A percentile compares a stretch with the other conserved stretches of the same genome.
These are phyloP conservation scores for Eupithecia subumbrata DNA, from an alignment of 2,888 invertebrate species.

Conservation along the genomic window DNA sequence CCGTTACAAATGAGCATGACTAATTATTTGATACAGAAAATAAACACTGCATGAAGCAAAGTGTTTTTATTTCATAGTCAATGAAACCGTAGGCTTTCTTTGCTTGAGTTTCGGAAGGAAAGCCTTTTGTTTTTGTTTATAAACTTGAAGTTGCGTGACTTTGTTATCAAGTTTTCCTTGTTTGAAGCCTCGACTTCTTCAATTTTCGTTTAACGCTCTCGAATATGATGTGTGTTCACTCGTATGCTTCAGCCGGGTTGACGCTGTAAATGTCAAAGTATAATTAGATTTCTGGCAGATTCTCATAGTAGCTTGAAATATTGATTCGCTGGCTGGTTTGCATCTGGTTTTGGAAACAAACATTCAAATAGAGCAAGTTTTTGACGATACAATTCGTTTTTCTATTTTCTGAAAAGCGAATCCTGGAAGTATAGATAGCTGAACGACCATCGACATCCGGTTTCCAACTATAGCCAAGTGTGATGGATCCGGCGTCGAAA, in stretches of 20 bases:
- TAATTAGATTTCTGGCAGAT: slow-evolving; percentile 20
- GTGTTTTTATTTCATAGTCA: not conserved
- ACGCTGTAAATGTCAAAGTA: slow-evolving; percentile 22
- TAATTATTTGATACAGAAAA: not conserved
- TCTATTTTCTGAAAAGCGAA: not conserved
- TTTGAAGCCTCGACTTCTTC: not conserved
- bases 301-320: slow-evolving; percentile 11
- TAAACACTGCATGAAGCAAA: not conserved
- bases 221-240: not conserved
- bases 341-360: not conserved
- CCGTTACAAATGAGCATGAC: not conserved
- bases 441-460: not conserved
- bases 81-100: not conserved
- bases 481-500: slow-evolving; percentile 18
- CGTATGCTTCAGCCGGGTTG: slow-evolving; percentile 13
- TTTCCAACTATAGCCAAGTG: slow-evolving; percentile 3
- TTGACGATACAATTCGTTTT: not conserved
- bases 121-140: not conserved
- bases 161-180: not conserved
- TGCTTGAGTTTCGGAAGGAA: not conserved
- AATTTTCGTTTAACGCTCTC: not conserved
- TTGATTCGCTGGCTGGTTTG: slow-evolving; percentile 7
- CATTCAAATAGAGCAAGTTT: not conserved
- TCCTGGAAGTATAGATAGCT: not conserved
- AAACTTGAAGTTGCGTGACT: not conserved